phyloP scores from a whole-genome alignment of 2,888 invertebrate species.

The Copidosoma aretas region DNA sequence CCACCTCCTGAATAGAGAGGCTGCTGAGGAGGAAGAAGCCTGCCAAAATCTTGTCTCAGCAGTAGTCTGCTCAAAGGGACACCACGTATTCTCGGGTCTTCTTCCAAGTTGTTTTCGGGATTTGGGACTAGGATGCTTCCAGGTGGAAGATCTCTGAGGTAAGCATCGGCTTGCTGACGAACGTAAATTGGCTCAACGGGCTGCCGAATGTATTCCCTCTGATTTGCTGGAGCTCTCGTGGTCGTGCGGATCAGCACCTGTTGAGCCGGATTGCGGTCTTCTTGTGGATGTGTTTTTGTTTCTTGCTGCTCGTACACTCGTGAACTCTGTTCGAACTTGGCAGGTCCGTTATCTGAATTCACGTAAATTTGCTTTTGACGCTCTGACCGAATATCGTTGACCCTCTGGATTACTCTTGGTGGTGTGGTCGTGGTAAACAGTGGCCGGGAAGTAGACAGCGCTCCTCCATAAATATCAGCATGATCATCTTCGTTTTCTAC shows the following conservation, averaged over 20 bases:
- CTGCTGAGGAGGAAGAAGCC: conserved; percentile 46
- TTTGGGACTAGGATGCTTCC: conserved; percentile 50
- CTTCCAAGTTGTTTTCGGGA: conserved; percentile 47
- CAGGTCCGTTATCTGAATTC: conserved; percentile 53
- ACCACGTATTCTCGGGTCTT: conserved; percentile 47
- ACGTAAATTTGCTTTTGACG: conserved; percentile 50
- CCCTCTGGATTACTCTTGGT: conserved; percentile 65
- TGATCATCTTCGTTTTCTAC: conserved; percentile 73
- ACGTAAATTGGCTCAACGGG: conserved; percentile 54
- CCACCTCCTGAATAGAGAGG: conserved; percentile 52
- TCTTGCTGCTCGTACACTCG: conserved; percentile 51
- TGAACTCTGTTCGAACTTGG: conserved; percentile 51
- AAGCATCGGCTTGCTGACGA: conserved; percentile 52
- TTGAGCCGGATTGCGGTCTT: conserved; percentile 52
- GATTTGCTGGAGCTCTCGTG: conserved; percentile 40
- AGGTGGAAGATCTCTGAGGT: conserved; percentile 50
- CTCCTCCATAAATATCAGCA: conserved; percentile 73
- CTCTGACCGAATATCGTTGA: conserved; percentile 49
- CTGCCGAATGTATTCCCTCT: conserved; percentile 53
- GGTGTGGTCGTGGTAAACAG: conserved; percentile 73
- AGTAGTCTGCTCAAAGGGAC: conserved; percentile 43
- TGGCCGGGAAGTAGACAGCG: conserved; percentile 71
- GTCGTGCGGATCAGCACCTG: conserved; percentile 51
- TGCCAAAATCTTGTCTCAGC: conserved; percentile 34
- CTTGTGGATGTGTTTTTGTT: conserved; percentile 46